Percentiles rank a stretch among this genome's conserved stretches.
These are phyloP conservation scores for pig (Sus scrofa) DNA, from an alignment of 2,113 vertebrate species.

Conservation along the genomic window T2T-Sscrofa CM000820.6:141511501-141512000, in stretches of 20 bases:
- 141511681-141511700: accelerated
- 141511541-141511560: not conserved
- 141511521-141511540: not conserved
- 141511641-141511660: not conserved
- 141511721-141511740: not conserved
- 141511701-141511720: not conserved
- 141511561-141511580: not conserved
- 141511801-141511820: not conserved
- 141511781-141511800: not conserved
- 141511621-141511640: not conserved
- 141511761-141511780: not conserved
- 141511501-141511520: no score
- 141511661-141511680: not conserved
- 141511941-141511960: not conserved
- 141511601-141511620: accelerated
- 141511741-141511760: accelerated
- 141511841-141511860: not conserved
- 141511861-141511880: not conserved
- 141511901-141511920: not conserved
- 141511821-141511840: no score
- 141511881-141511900: not conserved
- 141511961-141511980: not conserved
- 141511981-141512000: not conserved
- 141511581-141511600: no score
- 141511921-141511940: not conserved